Evolutionary conservation across 2,888 invertebrate species (phyloP).

Genomic region (Drosophila mulleri): DNA sequence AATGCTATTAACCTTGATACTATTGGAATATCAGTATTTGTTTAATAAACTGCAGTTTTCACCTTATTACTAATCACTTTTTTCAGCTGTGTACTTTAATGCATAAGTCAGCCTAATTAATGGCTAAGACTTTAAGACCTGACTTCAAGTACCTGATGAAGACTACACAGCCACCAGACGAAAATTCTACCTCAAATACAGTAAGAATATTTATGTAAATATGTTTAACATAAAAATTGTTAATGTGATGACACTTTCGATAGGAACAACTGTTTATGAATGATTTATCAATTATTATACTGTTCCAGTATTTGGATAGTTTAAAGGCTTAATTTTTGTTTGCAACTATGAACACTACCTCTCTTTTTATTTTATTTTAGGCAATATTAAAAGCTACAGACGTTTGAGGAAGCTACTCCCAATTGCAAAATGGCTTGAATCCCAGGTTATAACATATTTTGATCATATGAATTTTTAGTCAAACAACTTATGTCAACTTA

Average conservation of each 20-base stretch:
- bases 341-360: background rate
- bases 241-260: constrained; percentile 52
- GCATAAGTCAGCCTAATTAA: background rate
- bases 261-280: constrained; percentile 62
- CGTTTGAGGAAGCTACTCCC: background rate
- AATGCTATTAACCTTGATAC: no score
- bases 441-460: background rate
- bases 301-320: background rate
- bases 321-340: background rate
- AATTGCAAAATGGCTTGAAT: background rate
- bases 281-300: constrained; percentile 42
- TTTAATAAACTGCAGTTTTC: background rate
- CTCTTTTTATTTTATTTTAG: background rate
- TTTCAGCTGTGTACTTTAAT: background rate
- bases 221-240: background rate
- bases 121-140: background rate
- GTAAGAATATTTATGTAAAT: constrained; percentile 5
- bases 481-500: constrained; percentile 52
- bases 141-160: background rate
- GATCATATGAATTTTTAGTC: background rate
- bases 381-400: background rate
- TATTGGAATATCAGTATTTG: background rate
- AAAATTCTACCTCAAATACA: background rate
- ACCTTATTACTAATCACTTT: background rate
- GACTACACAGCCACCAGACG: background rate